Conservation (phyloP, 2,888 invertebrate genomes). For the Tinea trinotella region DNA sequence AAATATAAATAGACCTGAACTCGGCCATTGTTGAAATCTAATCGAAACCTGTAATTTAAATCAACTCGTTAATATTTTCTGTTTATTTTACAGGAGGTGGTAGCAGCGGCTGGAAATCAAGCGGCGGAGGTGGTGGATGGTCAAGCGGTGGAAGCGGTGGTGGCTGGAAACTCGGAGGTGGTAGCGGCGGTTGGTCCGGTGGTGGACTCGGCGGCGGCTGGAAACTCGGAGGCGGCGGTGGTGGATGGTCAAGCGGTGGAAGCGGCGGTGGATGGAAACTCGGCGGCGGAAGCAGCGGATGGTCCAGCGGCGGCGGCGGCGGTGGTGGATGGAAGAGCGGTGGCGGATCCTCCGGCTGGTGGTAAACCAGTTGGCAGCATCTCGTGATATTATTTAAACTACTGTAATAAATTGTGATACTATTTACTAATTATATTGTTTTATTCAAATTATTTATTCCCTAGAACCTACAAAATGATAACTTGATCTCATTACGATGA, state of each 20-base stretch:
- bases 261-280: constrained; percentile 16
- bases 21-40: too few species aligned
- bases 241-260: constrained; percentile 15
- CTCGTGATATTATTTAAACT: constrained; percentile 14
- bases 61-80: background rate
- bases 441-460: constrained; percentile 48
- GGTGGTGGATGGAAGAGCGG: constrained; percentile 19
- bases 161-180: constrained; percentile 19
- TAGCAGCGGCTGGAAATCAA: constrained; percentile 22
- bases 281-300: constrained; percentile 10
- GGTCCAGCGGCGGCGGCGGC: constrained; percentile 17
- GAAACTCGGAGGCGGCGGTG: constrained; percentile 10
- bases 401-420: constrained; percentile 20
- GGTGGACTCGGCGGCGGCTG: constrained; percentile 21
- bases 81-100: constrained; percentile 14
- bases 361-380: constrained; percentile 34
- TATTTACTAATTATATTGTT: constrained; percentile 33
- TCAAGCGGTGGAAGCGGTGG: constrained; percentile 21
- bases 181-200: constrained; percentile 18
- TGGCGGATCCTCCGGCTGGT: constrained; percentile 44
- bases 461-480: too few species aligned
- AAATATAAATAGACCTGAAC: too few species aligned
- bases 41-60: too few species aligned
- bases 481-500: too few species aligned
- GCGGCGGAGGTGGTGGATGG: constrained; percentile 20